Evolutionary conservation across 1,140 invertebrate species (phyloP), one percentile per base, ranked within the genome.

Genomic region (Pseudoatta argentina): DNA sequence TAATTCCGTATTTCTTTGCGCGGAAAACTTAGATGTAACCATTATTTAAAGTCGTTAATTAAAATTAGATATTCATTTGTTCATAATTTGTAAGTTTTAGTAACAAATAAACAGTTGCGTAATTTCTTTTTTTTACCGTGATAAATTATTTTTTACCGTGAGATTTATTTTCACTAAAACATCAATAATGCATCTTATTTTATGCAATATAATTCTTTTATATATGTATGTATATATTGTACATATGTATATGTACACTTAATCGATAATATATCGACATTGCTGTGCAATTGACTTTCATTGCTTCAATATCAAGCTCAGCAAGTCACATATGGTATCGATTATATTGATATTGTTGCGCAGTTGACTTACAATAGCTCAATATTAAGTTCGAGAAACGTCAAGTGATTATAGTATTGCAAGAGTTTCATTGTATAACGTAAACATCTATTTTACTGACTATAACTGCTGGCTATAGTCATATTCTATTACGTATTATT

Each of bases 241-340:
- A 1, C 7, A 3, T 10, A 2, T 44, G 2, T 18, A 3, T 39
- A 12, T 48, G 1, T 14, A 34, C 14, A 44, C 12, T 21, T 59
- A 75, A 39, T 59, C 6, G 55, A 30, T 59, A 59, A 59, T 76
- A 69, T 27, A 51, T 69, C 14, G 12, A 61, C 18, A 16, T 59
- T 61, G 21, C 34, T 24, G 21, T 39, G 73, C 34, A 61, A 59
- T 61, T 76, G 55, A 76, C 55, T 75, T 75, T 57, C 10, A 73
- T 59, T 39, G 14, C 34, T 1, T 24, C 73, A 59, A 76, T 76
- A 61, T 44, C 7, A n/a, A 39, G 30, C n/a, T 39, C 30, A 75
- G n/a, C 44, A 76, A 76, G 16, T 44, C 7, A 39, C 30, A 53
- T 66, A 51, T 3, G 53, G 18, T 34, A 51, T 78, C 27, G 39